A percentile compares a stretch with the other conserved stretches of the same genome.
Conservation (phyloP, 2,113 vertebrate species). For the Rhinoptilus africanus region DNA sequence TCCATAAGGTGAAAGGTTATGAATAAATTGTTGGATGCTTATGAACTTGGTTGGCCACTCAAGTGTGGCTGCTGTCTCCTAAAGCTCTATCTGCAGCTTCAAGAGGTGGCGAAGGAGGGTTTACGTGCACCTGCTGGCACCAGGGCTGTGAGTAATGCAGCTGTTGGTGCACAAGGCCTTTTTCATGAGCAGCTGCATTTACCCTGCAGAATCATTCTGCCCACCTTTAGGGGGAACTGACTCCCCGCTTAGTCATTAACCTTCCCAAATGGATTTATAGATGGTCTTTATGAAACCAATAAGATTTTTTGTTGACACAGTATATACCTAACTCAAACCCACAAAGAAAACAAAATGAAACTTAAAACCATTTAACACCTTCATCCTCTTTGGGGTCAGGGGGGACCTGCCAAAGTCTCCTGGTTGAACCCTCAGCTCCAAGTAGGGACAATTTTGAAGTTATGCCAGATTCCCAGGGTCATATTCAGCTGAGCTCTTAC, state of each 20-base stretch:
- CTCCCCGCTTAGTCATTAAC: not conserved
- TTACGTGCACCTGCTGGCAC: not conserved
- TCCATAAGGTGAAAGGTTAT: not conserved
- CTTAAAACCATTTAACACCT: not conserved
- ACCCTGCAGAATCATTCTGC: not conserved
- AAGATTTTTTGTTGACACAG: not conserved
- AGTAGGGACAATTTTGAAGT: not conserved
- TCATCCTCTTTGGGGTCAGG: not conserved
- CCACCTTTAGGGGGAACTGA: not conserved
- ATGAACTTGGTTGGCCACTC: not conserved
- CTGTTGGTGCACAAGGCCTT: not conserved
- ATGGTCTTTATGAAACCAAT: not conserved
- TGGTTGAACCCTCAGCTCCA: not conserved
- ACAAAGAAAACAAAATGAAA: not conserved
- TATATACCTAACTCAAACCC: not conserved
- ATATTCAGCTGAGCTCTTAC: not conserved
- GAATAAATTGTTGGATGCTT: not conserved
- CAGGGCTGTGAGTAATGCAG: not conserved
- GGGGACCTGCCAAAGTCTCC: not conserved
- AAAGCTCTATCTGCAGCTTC: not conserved
- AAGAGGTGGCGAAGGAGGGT: not conserved
- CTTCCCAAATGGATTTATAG: not conserved
- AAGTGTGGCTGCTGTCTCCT: not conserved
- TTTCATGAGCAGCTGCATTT: constrained; percentile 26
- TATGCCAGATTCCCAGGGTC: not conserved